These are phyloP conservation scores for Hippopotamyrus pictus DNA, from an alignment of 2,797 vertebrate genomes.

Conservation along the genomic window DNA sequence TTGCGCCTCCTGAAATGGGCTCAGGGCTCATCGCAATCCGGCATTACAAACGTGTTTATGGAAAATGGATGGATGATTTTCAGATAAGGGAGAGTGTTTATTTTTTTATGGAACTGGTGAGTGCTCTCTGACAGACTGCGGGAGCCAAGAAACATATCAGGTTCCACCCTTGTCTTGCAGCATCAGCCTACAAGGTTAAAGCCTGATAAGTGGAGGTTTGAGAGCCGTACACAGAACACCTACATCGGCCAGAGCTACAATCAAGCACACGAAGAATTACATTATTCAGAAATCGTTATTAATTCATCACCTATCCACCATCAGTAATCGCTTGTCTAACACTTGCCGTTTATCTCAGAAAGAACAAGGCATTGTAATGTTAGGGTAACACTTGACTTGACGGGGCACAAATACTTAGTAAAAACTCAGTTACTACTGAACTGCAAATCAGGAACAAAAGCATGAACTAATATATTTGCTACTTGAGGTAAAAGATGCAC, in stretches of 20 bases:
- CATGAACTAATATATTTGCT: background rate
- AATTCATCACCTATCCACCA: background rate
- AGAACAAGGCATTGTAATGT: background rate
- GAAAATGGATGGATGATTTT: slow-evolving; percentile 1
- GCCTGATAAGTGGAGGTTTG: background rate
- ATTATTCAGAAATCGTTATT: background rate
- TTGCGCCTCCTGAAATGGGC: background rate
- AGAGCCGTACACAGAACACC: background rate
- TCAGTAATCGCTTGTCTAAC: background rate
- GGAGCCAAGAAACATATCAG: background rate
- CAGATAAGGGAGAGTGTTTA: background rate
- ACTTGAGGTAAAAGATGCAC: background rate
- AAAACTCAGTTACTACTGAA: background rate
- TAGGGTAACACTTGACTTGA: background rate
- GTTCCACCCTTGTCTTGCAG: background rate
- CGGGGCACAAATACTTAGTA: background rate
- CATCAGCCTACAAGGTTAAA: background rate
- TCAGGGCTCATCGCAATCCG: background rate
- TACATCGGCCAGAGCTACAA: background rate
- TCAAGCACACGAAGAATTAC: background rate
- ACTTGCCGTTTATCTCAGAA: background rate
- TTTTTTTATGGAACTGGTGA: background rate
- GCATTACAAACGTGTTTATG: background rate
- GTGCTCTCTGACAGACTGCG: background rate
- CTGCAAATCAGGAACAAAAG: background rate